Percentiles rank a stretch among this genome's conserved stretches.
phyloP scores from a whole-genome alignment of 35 echinoderm and acorn worm genomes.

The Eucidaris tribuloides region DNA sequence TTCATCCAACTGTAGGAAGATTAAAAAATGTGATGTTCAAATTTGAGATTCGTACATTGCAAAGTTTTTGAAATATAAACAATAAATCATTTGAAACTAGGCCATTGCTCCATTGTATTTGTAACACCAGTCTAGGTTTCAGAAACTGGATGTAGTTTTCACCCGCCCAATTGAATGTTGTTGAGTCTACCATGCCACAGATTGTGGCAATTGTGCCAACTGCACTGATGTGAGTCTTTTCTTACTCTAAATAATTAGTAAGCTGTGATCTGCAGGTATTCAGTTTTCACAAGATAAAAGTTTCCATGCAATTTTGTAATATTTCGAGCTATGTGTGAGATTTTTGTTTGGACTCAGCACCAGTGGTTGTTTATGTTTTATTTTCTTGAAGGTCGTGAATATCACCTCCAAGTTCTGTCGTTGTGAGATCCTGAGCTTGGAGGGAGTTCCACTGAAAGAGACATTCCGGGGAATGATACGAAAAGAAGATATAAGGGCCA shows the following conservation, averaged over 20 bases:
- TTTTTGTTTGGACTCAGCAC: not conserved
- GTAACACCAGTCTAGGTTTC: no score
- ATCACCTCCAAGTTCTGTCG: constrained; percentile 84
- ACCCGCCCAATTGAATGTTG: no score
- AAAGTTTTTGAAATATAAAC: no score
- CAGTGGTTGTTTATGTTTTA: not conserved
- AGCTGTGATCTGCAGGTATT: not conserved
- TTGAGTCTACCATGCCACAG: no score
- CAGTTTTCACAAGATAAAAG: not conserved
- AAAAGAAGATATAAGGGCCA: constrained; percentile 92
- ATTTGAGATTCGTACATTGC: no score
- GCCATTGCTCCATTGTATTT: no score
- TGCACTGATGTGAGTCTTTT: not conserved
- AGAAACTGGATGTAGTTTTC: no score
- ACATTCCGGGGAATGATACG: constrained; percentile 87
- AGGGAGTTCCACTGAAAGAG: constrained; percentile 61
- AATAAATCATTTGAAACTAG: no score
- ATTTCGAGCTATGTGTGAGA: not conserved
- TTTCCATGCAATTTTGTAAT: not conserved
- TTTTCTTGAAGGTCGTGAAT: constrained; percentile 56
- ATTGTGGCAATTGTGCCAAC: no score
- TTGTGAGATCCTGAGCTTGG: constrained; percentile 91
- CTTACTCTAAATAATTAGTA: not conserved
- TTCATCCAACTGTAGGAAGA: no score
- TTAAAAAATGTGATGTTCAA: no score